phyloP scores from a whole-genome alignment of 2,888 invertebrate species.

The Noctua pronuba region DNA sequence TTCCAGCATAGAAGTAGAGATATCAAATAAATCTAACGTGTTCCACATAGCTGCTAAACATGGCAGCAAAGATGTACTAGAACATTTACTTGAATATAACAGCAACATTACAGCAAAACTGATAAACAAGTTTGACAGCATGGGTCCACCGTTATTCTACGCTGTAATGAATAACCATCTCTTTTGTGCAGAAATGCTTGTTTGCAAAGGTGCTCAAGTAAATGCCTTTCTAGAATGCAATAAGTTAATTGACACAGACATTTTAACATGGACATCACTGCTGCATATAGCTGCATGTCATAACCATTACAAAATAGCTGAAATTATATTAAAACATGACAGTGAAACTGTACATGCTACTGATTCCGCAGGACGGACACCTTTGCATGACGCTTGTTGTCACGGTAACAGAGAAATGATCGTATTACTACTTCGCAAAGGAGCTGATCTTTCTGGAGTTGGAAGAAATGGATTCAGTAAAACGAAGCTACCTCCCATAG shows the following conservation, averaged over 20 bases:
- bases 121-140: slow-evolving; percentile 38
- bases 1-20: slow-evolving; percentile 81
- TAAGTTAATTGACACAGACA: slow-evolving; percentile 21
- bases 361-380: slow-evolving; percentile 32
- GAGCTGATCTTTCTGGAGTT: slow-evolving; percentile 72
- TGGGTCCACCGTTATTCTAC: slow-evolving; percentile 63
- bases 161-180: slow-evolving; percentile 64
- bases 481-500: slow-evolving; percentile 76
- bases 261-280: slow-evolving; percentile 38
- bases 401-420: slow-evolving; percentile 88
- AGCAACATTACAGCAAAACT: slow-evolving; percentile 66
- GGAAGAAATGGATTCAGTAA: slow-evolving; percentile 22
- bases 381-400: slow-evolving; percentile 80
- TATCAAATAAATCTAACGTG: slow-evolving; percentile 81
- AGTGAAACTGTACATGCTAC: slow-evolving; percentile 68
- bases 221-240: slow-evolving; percentile 49
- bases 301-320: slow-evolving; percentile 76
- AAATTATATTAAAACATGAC: slow-evolving; percentile 76
- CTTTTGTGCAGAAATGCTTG: slow-evolving; percentile 75
- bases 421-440: slow-evolving; percentile 74
- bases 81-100: slow-evolving; percentile 84
- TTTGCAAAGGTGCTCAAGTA: slow-evolving; percentile 64
- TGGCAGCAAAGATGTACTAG: slow-evolving; percentile 86
- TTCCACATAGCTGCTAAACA: slow-evolving; percentile 79
- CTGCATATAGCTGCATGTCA: slow-evolving; percentile 79